Evolutionary conservation across 2,113 vertebrate genomes (phyloP).

Genomic region (Nymphicus hollandicus): DNA sequence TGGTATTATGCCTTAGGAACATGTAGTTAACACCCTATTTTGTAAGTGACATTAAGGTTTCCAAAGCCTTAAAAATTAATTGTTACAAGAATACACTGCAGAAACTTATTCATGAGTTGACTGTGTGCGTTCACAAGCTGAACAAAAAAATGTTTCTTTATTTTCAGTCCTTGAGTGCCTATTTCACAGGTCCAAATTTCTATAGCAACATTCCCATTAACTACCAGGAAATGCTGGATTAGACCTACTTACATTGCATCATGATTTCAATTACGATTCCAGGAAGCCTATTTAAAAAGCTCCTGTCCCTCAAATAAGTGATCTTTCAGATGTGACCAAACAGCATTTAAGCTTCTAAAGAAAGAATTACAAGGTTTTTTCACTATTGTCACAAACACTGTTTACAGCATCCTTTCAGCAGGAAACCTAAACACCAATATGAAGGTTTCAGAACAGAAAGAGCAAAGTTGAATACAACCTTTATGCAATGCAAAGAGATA

Average conservation of each 20-base stretch:
- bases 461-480: neutral
- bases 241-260: slow-evolving; percentile 5
- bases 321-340: slow-evolving; percentile 5
- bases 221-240: slow-evolving; percentile 1
- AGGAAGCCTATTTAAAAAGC: slow-evolving; percentile 41
- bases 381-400: neutral
- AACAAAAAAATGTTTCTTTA: neutral
- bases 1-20: neutral
- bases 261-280: slow-evolving; percentile 26
- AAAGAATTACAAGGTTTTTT: neutral
- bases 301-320: neutral
- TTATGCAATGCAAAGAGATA: neutral
- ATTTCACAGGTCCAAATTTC: slow-evolving; percentile 35
- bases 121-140: neutral
- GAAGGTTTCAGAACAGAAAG: neutral
- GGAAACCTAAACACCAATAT: neutral
- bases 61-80: neutral
- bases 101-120: neutral
- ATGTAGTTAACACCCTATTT: neutral
- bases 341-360: neutral
- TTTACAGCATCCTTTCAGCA: neutral
- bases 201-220: slow-evolving; percentile 57
- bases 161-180: neutral
- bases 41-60: neutral
- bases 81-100: neutral